Evolutionary conservation across 1,140 invertebrate species (phyloP), one percentile per base, ranked within the genome.

Genomic region (Atta cephalotes): DNA sequence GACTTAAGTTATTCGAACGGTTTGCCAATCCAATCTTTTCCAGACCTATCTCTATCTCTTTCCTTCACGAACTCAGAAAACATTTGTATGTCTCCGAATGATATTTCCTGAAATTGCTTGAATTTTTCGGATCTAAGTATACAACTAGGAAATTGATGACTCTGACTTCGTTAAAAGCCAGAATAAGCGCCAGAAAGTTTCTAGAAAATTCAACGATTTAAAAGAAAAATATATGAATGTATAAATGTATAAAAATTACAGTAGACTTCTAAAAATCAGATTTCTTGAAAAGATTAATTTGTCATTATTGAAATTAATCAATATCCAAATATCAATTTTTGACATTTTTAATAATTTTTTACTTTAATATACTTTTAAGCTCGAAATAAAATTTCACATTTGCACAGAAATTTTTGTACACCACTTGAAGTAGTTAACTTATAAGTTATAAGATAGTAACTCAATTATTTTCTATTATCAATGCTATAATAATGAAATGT

Each of bases 1-100:
- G 16, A 66, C 39, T 89, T 87, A 80, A 90, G 90, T 89, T 91
- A 91, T 90, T 89, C 71, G 16, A 53, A 39, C 28, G 35, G 85
- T 89, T 88, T 84, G 62, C 88, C 85, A 78, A 90, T 88, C 31
- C 72, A 89, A 89, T 89, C 66, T 82, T 53, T 45, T 28, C 56
- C 65, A 35, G 10, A 6, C 6, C 39, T 82, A 51, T 56, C 21
- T 78, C 62, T 72, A 12, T 51, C 28, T 53, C 6, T 53, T 1
- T 58, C 49, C 63, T 51, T 49, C 25, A 35, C 16, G 35, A 21
- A 31, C 45, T 18, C 16, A 35, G 53, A 56, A 49, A 53, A 86
- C 35, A 39, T 25, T 12, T 16, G 45, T 84, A 87, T 25, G 25
- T 45, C 63, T 28, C 3, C 18, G 7, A 56, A 80, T 12, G 14